Conservation (phyloP, 2,113 vertebrate species). For the Leptocoma aspasia region DNA sequence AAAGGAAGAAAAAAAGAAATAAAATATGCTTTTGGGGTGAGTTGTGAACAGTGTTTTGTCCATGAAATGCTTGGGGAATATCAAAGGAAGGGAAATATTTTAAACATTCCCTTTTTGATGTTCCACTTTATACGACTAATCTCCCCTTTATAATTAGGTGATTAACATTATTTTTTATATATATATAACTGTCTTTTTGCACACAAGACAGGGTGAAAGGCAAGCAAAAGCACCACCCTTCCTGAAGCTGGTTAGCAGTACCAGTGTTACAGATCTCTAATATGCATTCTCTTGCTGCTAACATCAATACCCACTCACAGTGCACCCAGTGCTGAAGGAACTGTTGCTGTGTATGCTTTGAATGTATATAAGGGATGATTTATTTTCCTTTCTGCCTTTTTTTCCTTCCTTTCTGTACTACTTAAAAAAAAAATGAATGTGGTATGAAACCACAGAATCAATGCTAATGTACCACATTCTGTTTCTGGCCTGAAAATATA, state of each 20-base stretch:
- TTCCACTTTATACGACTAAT: background rate
- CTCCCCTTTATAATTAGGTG: background rate
- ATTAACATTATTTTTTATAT: background rate
- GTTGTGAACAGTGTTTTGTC: background rate
- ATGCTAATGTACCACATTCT: slow-evolving; percentile 41
- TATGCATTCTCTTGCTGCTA: slow-evolving; percentile 39
- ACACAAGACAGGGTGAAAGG: background rate
- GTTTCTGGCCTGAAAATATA: slow-evolving; percentile 42
- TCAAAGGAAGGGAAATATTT: background rate
- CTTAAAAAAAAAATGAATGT: background rate
- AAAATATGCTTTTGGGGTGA: background rate
- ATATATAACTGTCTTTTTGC: background rate
- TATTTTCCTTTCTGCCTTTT: slow-evolving; percentile 29
- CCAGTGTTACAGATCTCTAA: background rate
- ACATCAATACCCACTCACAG: slow-evolving; percentile 44
- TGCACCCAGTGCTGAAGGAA: slow-evolving; percentile 29
- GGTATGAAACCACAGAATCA: slow-evolving; percentile 22
- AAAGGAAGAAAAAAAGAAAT: background rate
- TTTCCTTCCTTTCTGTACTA: slow-evolving; percentile 30
- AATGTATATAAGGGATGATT: slow-evolving; percentile 50
- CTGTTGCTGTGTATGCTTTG: slow-evolving; percentile 43
- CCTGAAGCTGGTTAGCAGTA: background rate
- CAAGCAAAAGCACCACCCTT: background rate
- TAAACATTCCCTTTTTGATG: background rate
- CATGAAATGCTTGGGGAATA: background rate